These are phyloP conservation scores for Pyrocoelia pectoralis DNA, from an alignment of 2,888 invertebrate genomes.

Conservation along the genomic window DNA sequence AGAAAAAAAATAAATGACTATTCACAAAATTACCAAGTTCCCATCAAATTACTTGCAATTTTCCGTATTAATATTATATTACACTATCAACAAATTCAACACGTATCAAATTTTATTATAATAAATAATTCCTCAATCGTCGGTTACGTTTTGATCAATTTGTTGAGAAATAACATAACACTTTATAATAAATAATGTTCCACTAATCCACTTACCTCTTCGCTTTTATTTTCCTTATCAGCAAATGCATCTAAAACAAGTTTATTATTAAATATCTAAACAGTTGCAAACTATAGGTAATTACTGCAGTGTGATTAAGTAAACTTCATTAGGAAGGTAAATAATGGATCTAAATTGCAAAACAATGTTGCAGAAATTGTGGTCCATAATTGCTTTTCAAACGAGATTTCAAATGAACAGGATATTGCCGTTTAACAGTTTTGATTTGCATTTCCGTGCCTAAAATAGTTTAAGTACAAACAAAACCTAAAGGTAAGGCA, in stretches of 20 bases:
- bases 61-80: too few relatives aligned
- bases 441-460: not conserved
- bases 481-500: not conserved
- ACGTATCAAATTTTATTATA: too few relatives aligned
- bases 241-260: slow-evolving; percentile 39
- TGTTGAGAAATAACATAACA: too few relatives aligned
- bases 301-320: slow-evolving; percentile 21
- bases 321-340: slow-evolving; percentile 30
- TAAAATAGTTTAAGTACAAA: not conserved
- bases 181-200: too few relatives aligned
- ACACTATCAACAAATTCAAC: too few relatives aligned
- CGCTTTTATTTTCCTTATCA: slow-evolving; percentile 41
- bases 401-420: slow-evolving; percentile 19
- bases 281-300: slow-evolving; percentile 18
- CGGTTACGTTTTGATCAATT: too few relatives aligned
- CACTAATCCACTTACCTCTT: slow-evolving; percentile 40
- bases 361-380: slow-evolving; percentile 24
- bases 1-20: too few relatives aligned
- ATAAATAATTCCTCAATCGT: too few relatives aligned
- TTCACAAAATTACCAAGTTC: too few relatives aligned
- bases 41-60: too few relatives aligned
- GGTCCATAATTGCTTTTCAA: slow-evolving; percentile 28
- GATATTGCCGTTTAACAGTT: slow-evolving; percentile 19
- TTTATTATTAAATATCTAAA: slow-evolving; percentile 4
- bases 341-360: slow-evolving; percentile 28